These are phyloP conservation scores for Gopherus evgoodei DNA, from an alignment of 2,113 vertebrate genomes.

Conservation along the genomic window DNA sequence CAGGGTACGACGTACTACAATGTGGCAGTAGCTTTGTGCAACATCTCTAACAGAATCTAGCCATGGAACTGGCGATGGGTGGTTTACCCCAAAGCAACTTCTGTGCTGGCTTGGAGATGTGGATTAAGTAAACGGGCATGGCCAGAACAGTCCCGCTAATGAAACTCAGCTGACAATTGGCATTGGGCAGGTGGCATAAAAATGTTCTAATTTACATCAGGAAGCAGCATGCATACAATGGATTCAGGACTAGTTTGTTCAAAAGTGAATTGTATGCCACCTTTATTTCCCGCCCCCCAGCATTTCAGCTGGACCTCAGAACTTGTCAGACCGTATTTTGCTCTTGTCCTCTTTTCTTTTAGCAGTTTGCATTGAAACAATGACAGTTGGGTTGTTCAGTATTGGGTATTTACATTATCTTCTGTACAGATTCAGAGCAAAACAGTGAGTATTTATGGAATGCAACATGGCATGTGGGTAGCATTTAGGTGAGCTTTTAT, in stretches of 20 bases:
- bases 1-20: neutral
- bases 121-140: neutral
- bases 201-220: neutral
- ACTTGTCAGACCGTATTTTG: neutral
- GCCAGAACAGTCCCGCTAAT: neutral
- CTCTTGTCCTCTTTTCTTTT: neutral
- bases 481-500: slow-evolving; percentile 16
- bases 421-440: neutral
- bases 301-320: neutral
- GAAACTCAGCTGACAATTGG: neutral
- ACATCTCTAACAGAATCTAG: neutral
- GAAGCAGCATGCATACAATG: neutral
- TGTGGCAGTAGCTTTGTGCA: too few species aligned
- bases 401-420: neutral
- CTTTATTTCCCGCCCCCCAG: neutral
- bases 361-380: neutral
- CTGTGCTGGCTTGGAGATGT: neutral
- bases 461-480: neutral
- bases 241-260: neutral
- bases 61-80: neutral
- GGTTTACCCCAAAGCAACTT: neutral
- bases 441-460: neutral
- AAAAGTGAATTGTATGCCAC: neutral
- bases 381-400: neutral
- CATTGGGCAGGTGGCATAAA: neutral